phyloP scores from a whole-genome alignment of 2,113 vertebrate genomes.

The Microcebus lehilahytsara region DNA sequence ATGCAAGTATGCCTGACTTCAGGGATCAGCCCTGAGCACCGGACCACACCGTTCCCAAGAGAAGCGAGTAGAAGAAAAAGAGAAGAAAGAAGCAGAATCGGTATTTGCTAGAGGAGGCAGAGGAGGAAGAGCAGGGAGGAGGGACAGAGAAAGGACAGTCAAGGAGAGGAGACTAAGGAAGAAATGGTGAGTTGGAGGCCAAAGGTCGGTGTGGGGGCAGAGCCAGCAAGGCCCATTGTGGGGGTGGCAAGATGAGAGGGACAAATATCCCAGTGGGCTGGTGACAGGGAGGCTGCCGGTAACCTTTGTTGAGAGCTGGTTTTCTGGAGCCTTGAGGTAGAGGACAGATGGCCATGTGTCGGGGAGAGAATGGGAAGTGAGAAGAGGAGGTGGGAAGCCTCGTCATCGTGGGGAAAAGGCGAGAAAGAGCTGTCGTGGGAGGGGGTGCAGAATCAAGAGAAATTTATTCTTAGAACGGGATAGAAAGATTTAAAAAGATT shows the following conservation, averaged over 20 bases:
- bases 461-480: conserved; percentile 40
- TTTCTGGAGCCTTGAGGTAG: conserved; percentile 41
- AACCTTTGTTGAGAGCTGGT: background rate
- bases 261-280: background rate
- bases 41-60: background rate
- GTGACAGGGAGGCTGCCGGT: background rate
- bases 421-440: background rate
- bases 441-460: background rate
- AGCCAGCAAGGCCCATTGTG: background rate
- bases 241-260: background rate
- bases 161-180: background rate
- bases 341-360: conserved; percentile 59
- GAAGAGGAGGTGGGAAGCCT: conserved; percentile 41
- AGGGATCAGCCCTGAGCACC: background rate
- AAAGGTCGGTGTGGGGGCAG: background rate
- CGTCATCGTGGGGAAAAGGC: background rate
- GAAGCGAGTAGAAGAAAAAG: background rate
- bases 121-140: background rate
- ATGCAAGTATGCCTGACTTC: background rate
- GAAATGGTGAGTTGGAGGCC: background rate
- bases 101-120: background rate
- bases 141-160: background rate
- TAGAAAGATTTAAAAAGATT: background rate
- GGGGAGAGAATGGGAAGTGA: conserved; percentile 40
- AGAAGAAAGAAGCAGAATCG: background rate